Base-by-base conservation (phyloP, 2,797 vertebrate genomes). In the Pangasius sanitwongsei region DNA sequence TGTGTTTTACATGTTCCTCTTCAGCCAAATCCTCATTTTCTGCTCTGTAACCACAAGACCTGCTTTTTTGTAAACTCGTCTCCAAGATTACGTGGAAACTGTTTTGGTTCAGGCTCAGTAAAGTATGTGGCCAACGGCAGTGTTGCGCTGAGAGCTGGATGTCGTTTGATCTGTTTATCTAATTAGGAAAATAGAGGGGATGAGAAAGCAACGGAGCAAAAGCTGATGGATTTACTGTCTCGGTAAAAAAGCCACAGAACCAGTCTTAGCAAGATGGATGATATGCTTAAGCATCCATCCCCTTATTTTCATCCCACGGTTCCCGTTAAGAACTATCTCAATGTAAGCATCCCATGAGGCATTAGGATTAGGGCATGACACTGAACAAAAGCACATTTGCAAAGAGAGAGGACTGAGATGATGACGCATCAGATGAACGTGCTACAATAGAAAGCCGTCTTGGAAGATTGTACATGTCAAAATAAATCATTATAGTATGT, bases 21-120 rank as follows among this genome's bases (percentile, higher is more conserved):
- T 92, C 82, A 59, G 90, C 92, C 93, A 94, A 94, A 92, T 93
- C 92, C 93, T 92, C 93, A 90, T 81, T 82, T 83, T 88, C 83
- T 55, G 70, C 80, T 78, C 83, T 81, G 72, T 57, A 86, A 95
- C 94, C 94, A 74, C 93, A 94, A 93, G 88, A 90, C 87, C 0
- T 83, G 94, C 91, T 88, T 95, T 95, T 95, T 91, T 91, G 90
- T 92, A 93, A 93, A 92, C 92, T 86, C 23, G 57, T 91, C 92
- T 92, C 91, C 87, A 69, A 57, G 23, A 93, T 90, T 87, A 87
- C 85, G 25, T 65, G 65, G 82, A 78, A 87, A 77, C 65, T 70
- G 86, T 91, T 86, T 80, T 83, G 61, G 87, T 92, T 89, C 65
- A 18, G 50, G 74, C 63, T 88, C 85, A 86, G 34, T 70, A 80